phyloP scores from a whole-genome alignment of 2,888 invertebrate genomes.

The Cryptocheilus praepositus region DNA sequence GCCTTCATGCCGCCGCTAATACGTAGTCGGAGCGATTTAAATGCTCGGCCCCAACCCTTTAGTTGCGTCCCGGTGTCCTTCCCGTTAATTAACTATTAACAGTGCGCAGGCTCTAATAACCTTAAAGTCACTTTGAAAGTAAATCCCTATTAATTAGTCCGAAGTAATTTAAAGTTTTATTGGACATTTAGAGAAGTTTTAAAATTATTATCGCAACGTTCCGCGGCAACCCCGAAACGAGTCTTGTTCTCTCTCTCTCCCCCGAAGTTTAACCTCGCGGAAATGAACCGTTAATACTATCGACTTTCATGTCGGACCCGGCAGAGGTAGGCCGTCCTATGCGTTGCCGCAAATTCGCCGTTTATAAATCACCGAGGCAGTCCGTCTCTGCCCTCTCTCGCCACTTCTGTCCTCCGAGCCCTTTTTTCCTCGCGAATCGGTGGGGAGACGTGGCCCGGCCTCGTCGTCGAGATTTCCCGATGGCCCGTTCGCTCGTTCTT shows the following conservation, averaged over 20 bases:
- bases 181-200: slow-evolving; percentile 39
- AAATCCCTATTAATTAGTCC: slow-evolving; percentile 38
- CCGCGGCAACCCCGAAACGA: slow-evolving; percentile 5
- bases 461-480: background rate
- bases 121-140: slow-evolving; percentile 28
- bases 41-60: no score
- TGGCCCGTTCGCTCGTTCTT: slow-evolving; percentile 4
- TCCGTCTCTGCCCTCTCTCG: background rate
- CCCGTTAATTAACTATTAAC: slow-evolving; percentile 49
- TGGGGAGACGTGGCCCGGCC: background rate
- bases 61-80: background rate
- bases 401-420: background rate
- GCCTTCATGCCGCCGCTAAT: slow-evolving; percentile 11
- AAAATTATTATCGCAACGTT: slow-evolving; percentile 37
- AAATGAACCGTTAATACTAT: slow-evolving; percentile 31
- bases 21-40: background rate
- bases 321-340: no score
- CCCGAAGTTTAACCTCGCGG: slow-evolving; percentile 5
- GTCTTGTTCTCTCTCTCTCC: background rate
- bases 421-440: background rate
- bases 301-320: slow-evolving; percentile 16
- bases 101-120: slow-evolving; percentile 29
- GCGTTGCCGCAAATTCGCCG: no score
- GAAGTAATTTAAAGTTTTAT: slow-evolving; percentile 46
- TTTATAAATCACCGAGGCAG: background rate